phyloP scores from a whole-genome alignment of 2,888 invertebrate genomes.

The Agrochola macilenta region DNA sequence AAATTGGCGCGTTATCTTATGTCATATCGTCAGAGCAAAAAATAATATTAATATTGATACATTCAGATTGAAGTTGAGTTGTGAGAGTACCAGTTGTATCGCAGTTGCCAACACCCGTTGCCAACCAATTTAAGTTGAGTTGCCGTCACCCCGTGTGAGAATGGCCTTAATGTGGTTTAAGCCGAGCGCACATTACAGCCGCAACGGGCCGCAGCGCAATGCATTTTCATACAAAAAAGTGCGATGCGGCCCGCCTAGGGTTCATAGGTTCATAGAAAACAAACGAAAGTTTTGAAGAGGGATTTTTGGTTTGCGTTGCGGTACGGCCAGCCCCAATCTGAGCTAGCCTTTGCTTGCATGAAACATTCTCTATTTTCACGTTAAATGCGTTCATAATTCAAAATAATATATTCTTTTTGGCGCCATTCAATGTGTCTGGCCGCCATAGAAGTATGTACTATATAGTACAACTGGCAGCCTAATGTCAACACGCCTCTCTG shows the following conservation, averaged over 20 bases:
- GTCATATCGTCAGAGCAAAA: too few species aligned
- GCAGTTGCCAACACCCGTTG: too few species aligned
- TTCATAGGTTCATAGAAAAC: background rate
- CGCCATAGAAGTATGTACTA: background rate
- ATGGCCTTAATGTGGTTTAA: background rate
- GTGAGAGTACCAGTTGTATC: too few species aligned
- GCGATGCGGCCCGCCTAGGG: background rate
- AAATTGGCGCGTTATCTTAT: too few species aligned
- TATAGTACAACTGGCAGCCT: constrained; percentile 4
- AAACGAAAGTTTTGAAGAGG: background rate
- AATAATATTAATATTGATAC: too few species aligned
- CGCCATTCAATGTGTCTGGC: constrained; percentile 21
- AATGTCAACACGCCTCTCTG: constrained; percentile 44
- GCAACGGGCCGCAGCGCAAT: background rate
- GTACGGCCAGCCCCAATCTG: background rate
- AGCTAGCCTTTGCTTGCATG: background rate
- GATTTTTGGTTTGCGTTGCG: background rate
- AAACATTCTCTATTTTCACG: constrained; percentile 4
- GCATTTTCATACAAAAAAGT: background rate
- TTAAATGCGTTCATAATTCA: constrained; percentile 21
- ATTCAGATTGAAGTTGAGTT: too few species aligned
- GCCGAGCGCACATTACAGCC: background rate
- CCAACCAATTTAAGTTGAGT: too few species aligned
- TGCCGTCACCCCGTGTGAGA: too few species aligned
- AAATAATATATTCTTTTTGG: constrained; percentile 10